Conservation (phyloP, 2,888 invertebrate species). For the Aphidoletes aphidimyza region DNA sequence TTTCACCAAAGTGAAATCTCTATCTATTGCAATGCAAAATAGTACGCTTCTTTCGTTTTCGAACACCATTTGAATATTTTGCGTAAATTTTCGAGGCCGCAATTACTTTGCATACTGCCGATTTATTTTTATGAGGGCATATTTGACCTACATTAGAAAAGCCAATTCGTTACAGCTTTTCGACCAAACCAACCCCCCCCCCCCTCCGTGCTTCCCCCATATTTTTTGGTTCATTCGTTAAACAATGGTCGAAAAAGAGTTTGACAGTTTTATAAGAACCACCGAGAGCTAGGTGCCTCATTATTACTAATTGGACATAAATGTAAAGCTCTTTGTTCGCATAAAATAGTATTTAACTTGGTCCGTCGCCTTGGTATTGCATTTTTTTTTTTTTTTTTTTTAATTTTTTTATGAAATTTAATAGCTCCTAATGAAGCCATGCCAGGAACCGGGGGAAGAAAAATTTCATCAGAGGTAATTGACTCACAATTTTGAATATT, state of each 20-base stretch:
- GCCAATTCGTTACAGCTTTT: not conserved
- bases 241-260: not conserved
- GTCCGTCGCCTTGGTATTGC: not conserved
- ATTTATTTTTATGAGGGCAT: constrained; percentile 3
- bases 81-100: not conserved
- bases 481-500: not conserved
- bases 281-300: not conserved
- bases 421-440: not conserved
- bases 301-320: constrained; percentile 40
- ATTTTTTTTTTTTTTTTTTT: too few species aligned
- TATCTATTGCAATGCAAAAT: too few species aligned
- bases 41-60: not conserved
- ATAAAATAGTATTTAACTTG: not conserved
- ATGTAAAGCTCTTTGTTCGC: not conserved
- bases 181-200: too few species aligned
- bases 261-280: not conserved
- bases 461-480: not conserved
- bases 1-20: not conserved
- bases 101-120: not conserved
- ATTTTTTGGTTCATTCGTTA: not conserved
- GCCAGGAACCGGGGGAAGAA: not conserved
- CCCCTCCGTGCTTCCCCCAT: too few species aligned
- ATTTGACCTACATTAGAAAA: constrained; percentile 37
- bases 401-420: constrained; percentile 7
- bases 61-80: not conserved